Conservation (phyloP, 2,113 vertebrate species). For the Gobiocypris rarus region DNA sequence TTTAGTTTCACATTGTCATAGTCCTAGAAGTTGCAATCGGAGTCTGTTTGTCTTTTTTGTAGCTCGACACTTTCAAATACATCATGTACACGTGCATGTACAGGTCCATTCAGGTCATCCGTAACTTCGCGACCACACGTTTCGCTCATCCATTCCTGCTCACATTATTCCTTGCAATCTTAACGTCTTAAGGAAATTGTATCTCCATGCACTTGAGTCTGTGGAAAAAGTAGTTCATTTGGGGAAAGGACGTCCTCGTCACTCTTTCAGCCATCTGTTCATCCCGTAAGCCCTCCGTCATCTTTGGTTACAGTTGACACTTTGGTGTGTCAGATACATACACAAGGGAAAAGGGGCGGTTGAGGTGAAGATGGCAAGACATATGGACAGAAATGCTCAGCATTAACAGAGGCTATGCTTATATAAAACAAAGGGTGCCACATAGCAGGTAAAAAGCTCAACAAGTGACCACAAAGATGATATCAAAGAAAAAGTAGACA, state of each 20-base stretch:
- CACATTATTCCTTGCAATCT: constrained; percentile 41
- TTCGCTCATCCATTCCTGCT: constrained; percentile 54
- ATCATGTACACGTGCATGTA: constrained; percentile 80
- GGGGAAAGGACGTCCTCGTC: constrained; percentile 8
- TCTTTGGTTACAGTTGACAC: constrained; percentile 84
- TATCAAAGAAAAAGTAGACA: constrained; percentile 33
- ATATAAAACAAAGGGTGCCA: constrained; percentile 4
- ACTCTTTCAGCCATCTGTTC: constrained; percentile 56
- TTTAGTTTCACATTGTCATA: constrained; percentile 71
- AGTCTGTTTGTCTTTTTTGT: constrained; percentile 58
- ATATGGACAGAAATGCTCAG: constrained; percentile 43
- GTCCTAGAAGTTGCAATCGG: constrained; percentile 64
- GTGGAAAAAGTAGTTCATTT: constrained; percentile 26
- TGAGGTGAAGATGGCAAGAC: constrained; percentile 15
- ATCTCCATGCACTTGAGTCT: constrained; percentile 36
- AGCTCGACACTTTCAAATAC: constrained; percentile 72
- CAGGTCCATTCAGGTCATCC: constrained; percentile 66
- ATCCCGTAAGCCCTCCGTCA: constrained; percentile 73
- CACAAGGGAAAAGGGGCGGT: constrained; percentile 33
- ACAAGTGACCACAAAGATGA: constrained; percentile 30
- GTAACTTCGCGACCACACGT: not conserved
- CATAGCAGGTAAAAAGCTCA: constrained; percentile 26
- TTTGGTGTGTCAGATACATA: constrained; percentile 73
- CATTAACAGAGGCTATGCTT: constrained; percentile 10
- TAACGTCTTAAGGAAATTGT: constrained; percentile 45